phyloP scores from a whole-genome alignment of 2,113 vertebrate species.

The Cavia porcellus region DNA sequence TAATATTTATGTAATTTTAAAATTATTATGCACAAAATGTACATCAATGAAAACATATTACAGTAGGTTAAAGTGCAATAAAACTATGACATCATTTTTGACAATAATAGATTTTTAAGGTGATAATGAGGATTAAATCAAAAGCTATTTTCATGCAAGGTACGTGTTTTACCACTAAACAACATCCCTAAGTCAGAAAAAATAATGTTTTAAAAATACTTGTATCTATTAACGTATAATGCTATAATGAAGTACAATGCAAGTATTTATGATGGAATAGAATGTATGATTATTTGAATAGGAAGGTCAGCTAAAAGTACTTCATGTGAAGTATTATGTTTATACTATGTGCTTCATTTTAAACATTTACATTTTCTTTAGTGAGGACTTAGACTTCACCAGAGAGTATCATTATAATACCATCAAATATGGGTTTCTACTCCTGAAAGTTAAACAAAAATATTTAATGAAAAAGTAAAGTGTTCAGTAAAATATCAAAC shows the following conservation, averaged over 20 bases:
- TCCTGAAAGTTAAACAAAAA: constrained; percentile 40
- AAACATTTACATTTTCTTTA: neutral
- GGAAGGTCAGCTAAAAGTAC: neutral
- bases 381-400: neutral
- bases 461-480: neutral
- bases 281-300: too few species aligned
- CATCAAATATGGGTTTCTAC: neutral
- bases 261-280: neutral
- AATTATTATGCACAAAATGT: neutral
- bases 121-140: neutral
- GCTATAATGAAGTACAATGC: neutral
- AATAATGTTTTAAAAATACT: neutral
- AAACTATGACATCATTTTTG: neutral
- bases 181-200: neutral
- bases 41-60: neutral
- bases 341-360: neutral
- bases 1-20: neutral
- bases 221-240: neutral
- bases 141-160: neutral
- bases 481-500: neutral
- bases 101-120: neutral
- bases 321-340: neutral
- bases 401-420: neutral
- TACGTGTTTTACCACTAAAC: neutral
- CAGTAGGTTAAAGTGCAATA: neutral